phyloP scores from a whole-genome alignment of 2,113 vertebrate species.

The Scopus umbretta region DNA sequence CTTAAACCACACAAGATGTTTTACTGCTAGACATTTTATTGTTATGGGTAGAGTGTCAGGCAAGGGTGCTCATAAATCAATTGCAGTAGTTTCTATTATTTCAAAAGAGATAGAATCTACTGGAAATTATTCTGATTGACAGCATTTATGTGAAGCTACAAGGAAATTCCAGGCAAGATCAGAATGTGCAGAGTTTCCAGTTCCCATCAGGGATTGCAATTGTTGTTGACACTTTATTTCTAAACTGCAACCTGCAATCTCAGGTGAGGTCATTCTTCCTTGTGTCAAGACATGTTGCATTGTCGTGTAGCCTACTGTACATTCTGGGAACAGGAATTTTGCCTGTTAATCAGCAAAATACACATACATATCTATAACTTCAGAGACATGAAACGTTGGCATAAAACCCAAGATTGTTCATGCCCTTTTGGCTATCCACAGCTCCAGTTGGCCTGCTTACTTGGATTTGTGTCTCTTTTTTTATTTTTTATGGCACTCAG shows the following conservation, averaged over 20 bases:
- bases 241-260: not conserved
- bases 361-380: not conserved
- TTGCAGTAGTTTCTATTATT: not conserved
- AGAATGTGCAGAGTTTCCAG: not conserved
- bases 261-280: not conserved
- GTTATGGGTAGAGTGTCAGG: not conserved
- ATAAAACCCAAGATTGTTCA: not conserved
- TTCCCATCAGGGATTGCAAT: not conserved
- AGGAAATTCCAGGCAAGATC: constrained; percentile 3
- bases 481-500: not conserved
- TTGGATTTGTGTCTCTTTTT: not conserved
- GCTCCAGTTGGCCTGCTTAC: not conserved
- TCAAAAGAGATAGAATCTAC: not conserved
- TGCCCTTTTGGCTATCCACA: not conserved
- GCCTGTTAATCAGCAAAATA: not conserved
- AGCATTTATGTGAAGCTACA: not conserved
- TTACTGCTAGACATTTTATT: not conserved
- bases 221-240: constrained; percentile 21
- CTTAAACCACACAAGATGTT: not conserved
- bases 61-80: not conserved
- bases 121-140: not conserved
- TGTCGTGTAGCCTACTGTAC: not conserved
- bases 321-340: not conserved
- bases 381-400: not conserved
- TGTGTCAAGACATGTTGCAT: not conserved